A percentile compares a stretch with the other conserved stretches of the same genome.
phyloP scores from a whole-genome alignment of 1,140 invertebrate species.

The Mizuhopecten yessoensis region DNA sequence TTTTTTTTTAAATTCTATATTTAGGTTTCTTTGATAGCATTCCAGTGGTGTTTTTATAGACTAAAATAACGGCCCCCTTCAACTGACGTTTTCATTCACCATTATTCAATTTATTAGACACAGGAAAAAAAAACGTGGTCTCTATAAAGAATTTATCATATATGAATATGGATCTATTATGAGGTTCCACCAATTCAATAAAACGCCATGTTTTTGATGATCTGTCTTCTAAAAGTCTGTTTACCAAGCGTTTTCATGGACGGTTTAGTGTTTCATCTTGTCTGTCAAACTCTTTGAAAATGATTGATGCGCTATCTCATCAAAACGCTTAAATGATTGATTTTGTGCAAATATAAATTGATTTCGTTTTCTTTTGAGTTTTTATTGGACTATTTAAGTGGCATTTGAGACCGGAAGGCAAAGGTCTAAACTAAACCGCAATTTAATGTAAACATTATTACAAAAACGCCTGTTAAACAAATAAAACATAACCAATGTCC shows the following conservation, averaged over 20 bases:
- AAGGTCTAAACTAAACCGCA: background rate
- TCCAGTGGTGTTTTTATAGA: too few relatives aligned
- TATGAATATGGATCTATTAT: background rate
- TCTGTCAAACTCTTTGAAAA: slow-evolving; percentile 20
- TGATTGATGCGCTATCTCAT: background rate
- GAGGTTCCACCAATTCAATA: background rate
- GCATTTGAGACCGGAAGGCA: background rate
- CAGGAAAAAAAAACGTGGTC: too few relatives aligned
- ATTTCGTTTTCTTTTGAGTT: background rate
- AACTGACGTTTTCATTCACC: too few relatives aligned
- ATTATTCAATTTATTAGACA: too few relatives aligned
- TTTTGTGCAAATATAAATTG: slow-evolving; percentile 26
- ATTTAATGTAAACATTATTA: background rate
- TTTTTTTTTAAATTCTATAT: too few relatives aligned
- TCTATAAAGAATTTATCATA: background rate
- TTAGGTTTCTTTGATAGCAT: too few relatives aligned
- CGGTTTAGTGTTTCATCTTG: slow-evolving; percentile 13
- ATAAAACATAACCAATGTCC: too few relatives aligned
- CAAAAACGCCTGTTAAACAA: too few relatives aligned
- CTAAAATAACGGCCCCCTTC: too few relatives aligned
- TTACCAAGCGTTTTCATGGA: background rate
- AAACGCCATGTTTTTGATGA: background rate
- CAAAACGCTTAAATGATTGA: slow-evolving; percentile 21
- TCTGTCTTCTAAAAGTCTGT: background rate
- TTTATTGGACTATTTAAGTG: background rate